Evolutionary conservation across 2,888 invertebrate species (phyloP), one percentile per base, ranked within the genome.

Genomic region (Atethmia centrago): DNA sequence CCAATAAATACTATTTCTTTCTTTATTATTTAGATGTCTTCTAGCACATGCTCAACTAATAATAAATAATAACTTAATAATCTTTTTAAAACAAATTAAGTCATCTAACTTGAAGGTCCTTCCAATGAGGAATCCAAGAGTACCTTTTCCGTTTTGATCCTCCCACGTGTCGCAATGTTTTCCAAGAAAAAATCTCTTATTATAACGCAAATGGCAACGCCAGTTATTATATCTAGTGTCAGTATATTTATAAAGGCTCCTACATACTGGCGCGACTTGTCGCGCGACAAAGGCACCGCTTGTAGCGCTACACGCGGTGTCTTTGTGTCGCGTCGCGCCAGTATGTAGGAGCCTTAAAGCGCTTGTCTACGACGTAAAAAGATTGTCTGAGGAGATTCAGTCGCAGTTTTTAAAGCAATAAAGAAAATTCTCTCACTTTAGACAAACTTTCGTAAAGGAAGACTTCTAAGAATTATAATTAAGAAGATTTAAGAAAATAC

Each of bases 361-460:
- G 67, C 59, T 70, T 73, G 51, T 47, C 51, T 67, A 78, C 56
- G 79, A 78, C 53, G 70, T 53, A 65, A 82, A 80, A 82, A 82
- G 56, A 74, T 78, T 49, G n/a, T 45, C 51, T 14, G 40, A 42
- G 31, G 10, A 61, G 66, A 67, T 71, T 67, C 47, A 28, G 36
- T 59, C 40, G 59, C 45, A 71, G 19, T 72, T 63, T 64, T 70
- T 73, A 56, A 40, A 49, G 69, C 42, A 53, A 67, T 53, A 28
- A 36, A 45, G 66, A 56, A 59, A 59, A 64, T 63, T 49, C 28
- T 40, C 25, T 70, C 53, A 62, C 31, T 42, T 40, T 12, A 49
- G 28, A 58, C 51, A 58, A 64, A 49, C 40, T 45, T 42, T 61
- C 12, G 9, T 16, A 31, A 69, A 58, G 10, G 19, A 64, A 42